Conservation (phyloP, 2,113 vertebrate genomes). For the Gymnarchus niloticus region DNA sequence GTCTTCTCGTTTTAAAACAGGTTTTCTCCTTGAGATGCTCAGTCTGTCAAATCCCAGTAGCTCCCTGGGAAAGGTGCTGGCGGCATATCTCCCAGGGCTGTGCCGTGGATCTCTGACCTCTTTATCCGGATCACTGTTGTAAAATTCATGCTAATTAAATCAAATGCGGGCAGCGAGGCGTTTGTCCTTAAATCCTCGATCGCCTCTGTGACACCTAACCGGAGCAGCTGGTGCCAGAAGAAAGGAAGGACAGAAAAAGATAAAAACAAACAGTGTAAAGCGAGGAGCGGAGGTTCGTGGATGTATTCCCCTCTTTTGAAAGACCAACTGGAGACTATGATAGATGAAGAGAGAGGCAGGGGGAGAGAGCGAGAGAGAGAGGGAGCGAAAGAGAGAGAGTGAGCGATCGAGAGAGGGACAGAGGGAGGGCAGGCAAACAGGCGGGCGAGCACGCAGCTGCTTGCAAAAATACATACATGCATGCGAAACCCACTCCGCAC, state of each 20-base stretch:
- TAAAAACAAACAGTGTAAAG: conserved; percentile 37
- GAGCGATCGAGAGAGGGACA: conserved; percentile 23
- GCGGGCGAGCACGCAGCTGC: conserved; percentile 48
- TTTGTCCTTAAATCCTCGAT: conserved; percentile 53
- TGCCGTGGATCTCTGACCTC: conserved; percentile 32
- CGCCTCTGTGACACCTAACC: conserved; percentile 29
- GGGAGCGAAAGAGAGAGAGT: conserved; percentile 27
- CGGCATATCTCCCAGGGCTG: background rate
- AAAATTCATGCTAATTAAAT: conserved; percentile 56
- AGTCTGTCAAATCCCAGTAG: conserved; percentile 35
- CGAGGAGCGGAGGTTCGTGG: conserved; percentile 41
- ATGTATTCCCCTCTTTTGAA: conserved; percentile 50
- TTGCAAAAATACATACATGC: conserved; percentile 35
- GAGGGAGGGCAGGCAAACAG: conserved; percentile 28
- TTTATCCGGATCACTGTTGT: conserved; percentile 44
- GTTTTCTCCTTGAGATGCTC: conserved; percentile 31
- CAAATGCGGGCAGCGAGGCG: conserved; percentile 47
- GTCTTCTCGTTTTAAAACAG: conserved; percentile 28
- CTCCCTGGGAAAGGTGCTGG: conserved; percentile 31
- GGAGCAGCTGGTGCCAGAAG: conserved; percentile 30
- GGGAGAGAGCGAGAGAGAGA: conserved; percentile 25
- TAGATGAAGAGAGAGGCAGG: conserved; percentile 48
- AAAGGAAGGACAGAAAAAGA: background rate
- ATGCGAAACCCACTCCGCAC: conserved; percentile 43
- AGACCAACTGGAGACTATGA: conserved; percentile 56